phyloP scores from a whole-genome alignment of 2,113 vertebrate species.

The Scomber colias region DNA sequence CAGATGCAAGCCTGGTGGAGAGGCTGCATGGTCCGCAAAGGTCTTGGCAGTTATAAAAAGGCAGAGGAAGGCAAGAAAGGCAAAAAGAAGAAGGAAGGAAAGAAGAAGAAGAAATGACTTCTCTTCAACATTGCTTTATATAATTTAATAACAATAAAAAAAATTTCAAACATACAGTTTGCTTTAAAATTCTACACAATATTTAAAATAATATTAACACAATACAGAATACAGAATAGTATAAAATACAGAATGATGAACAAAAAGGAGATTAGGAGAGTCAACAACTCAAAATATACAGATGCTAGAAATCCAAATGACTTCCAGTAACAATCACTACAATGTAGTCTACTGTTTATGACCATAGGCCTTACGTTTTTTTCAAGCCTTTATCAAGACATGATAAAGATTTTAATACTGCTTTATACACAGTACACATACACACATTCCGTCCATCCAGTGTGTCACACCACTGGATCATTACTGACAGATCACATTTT shows the following conservation, averaged over 20 bases:
- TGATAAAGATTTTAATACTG: conserved; percentile 26
- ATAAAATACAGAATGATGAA: background rate
- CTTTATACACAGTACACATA: background rate
- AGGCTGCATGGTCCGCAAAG: conserved; percentile 68
- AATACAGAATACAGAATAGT: too few relatives aligned
- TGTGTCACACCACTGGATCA: background rate
- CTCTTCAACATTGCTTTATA: background rate
- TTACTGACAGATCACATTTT: background rate
- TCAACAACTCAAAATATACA: background rate
- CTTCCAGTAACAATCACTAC: conserved; percentile 29
- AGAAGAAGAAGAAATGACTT: conserved; percentile 67
- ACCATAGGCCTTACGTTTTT: conserved; percentile 71
- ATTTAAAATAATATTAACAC: too few relatives aligned
- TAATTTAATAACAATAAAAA: conserved; percentile 50
- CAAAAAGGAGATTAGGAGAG: background rate
- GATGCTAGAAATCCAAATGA: conserved; percentile 12
- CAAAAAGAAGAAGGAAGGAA: conserved; percentile 58
- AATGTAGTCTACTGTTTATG: conserved; percentile 51
- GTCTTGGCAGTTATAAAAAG: conserved; percentile 56
- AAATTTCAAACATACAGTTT: conserved; percentile 1
- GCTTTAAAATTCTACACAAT: background rate
- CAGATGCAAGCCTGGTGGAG: conserved; percentile 78
- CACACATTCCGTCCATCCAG: too few relatives aligned
- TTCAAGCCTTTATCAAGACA: background rate
- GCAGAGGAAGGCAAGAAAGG: conserved; percentile 53